Evolutionary conservation across 2,888 invertebrate species (phyloP).

Genomic region (Liopterus haemorrhoidalis): DNA sequence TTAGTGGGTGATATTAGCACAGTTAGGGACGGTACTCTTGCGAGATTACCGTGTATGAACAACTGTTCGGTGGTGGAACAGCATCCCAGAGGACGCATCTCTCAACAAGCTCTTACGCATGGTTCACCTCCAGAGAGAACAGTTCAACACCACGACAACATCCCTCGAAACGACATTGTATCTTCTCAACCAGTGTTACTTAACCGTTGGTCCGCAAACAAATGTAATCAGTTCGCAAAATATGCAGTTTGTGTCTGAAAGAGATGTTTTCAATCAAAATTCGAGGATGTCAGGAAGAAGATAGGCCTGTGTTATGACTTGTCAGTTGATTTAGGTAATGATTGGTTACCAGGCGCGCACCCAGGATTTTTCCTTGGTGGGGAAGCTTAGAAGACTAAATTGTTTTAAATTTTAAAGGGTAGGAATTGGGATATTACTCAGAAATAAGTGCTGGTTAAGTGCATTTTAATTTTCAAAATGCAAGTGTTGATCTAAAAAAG

Average conservation of each 20-base stretch:
- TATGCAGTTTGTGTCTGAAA: constrained; percentile 9
- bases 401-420: too few species aligned
- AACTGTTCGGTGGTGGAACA: constrained; percentile 2
- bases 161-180: background rate
- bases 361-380: too few species aligned
- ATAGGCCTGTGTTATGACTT: too few species aligned
- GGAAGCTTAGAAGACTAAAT: too few species aligned
- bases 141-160: background rate
- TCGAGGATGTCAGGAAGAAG: too few species aligned
- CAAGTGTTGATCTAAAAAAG: too few species aligned
- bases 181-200: background rate
- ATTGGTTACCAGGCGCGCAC: too few species aligned
- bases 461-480: too few species aligned
- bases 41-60: constrained; percentile 4
- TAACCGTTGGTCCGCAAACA: background rate
- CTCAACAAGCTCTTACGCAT: background rate
- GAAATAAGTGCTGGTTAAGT: too few species aligned
- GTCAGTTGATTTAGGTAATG: too few species aligned
- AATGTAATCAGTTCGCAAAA: constrained; percentile 1
- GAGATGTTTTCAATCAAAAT: too few species aligned
- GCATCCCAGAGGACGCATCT: constrained; percentile 3
- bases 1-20: background rate
- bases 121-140: background rate
- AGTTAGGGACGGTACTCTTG: background rate
- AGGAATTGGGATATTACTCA: too few species aligned